Evolutionary conservation across 1,140 invertebrate genomes (phyloP).

Genomic region (Diuraphis noxia): DNA sequence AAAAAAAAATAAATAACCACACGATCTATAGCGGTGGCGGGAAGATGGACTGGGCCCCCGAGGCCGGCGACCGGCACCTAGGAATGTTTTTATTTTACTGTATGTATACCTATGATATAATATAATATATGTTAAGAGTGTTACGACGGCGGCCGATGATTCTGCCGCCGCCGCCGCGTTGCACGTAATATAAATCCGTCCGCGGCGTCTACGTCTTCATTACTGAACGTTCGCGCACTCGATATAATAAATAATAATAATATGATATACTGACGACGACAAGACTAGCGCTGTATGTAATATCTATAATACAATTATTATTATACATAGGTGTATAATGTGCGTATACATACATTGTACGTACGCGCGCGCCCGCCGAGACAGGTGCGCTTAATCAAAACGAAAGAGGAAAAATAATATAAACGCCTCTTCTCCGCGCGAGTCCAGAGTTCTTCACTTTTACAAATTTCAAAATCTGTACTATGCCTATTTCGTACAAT

Average conservation of each 20-base stretch:
- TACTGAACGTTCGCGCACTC: neutral
- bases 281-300: neutral
- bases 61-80: constrained; percentile 31
- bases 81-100: constrained; percentile 32
- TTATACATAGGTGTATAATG: neutral
- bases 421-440: neutral
- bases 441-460: neutral
- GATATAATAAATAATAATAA: neutral
- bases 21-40: neutral
- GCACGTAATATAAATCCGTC: constrained; percentile 30
- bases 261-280: neutral
- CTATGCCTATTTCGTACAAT: neutral
- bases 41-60: neutral
- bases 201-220: constrained; percentile 24
- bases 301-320: neutral
- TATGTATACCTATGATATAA: neutral
- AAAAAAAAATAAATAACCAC: neutral
- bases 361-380: neutral
- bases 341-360: neutral
- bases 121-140: neutral
- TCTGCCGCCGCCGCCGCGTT: neutral
- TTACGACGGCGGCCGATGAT: neutral
- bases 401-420: neutral
- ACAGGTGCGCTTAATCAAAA: constrained; percentile 1
- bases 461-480: constrained; percentile 9